Evolutionary conservation across 2,888 invertebrate genomes (phyloP).

Genomic region (Drosophila mimica): DNA sequence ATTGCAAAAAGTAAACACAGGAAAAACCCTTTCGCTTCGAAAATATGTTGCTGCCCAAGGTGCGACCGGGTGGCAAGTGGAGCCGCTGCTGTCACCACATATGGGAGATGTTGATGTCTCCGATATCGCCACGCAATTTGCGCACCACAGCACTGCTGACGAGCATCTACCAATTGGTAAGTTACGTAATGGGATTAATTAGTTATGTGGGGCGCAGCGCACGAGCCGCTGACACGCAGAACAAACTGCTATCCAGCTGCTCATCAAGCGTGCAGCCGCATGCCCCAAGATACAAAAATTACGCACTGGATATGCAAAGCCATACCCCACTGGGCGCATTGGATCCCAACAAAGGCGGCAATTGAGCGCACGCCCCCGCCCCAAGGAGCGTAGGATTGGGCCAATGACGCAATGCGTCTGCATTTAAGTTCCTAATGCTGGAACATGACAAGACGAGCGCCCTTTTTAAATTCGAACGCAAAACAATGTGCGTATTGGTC

Average conservation of each 20-base stretch:
- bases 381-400: slow-evolving; percentile 45
- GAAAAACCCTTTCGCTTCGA: slow-evolving; percentile 12
- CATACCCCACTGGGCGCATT: slow-evolving; percentile 83
- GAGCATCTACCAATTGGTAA: slow-evolving; percentile 84
- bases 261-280: slow-evolving; percentile 48
- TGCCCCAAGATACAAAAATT: slow-evolving; percentile 80
- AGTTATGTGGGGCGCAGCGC: slow-evolving; percentile 66
- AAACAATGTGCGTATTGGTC: background rate
- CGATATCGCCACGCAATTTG: slow-evolving; percentile 83
- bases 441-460: slow-evolving; percentile 75
- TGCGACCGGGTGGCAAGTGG: slow-evolving; percentile 52
- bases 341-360: slow-evolving; percentile 52
- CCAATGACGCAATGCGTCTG: slow-evolving; percentile 80
- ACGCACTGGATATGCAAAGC: slow-evolving; percentile 85
- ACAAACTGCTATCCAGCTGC: slow-evolving; percentile 55
- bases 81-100: slow-evolving; percentile 51
- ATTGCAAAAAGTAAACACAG: slow-evolving; percentile 55
- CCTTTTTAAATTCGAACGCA: slow-evolving; percentile 53
- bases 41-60: slow-evolving; percentile 70
- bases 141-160: slow-evolving; percentile 84
- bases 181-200: slow-evolving; percentile 45
- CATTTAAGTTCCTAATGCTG: slow-evolving; percentile 23
- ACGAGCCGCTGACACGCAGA: slow-evolving; percentile 63
- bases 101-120: slow-evolving; percentile 75
- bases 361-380: slow-evolving; percentile 54